A percentile compares a stretch with the other conserved stretches of the same genome.
Conservation (phyloP, 2,888 invertebrate genomes). For the Tinea trinotella region DNA sequence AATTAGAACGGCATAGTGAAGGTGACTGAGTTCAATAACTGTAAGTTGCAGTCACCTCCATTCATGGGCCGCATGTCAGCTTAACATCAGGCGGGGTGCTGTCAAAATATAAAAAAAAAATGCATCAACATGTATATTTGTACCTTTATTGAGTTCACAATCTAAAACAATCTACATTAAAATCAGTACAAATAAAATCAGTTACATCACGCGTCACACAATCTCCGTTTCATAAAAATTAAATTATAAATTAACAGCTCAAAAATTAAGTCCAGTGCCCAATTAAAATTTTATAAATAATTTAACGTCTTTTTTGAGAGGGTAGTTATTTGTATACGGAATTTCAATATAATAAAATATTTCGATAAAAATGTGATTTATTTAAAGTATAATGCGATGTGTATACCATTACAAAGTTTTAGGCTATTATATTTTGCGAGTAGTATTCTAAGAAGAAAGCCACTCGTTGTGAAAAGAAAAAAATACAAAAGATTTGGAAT, state of each 20-base stretch:
- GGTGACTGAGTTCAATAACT: no score
- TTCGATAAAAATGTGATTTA: neutral
- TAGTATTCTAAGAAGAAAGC: slow-evolving; percentile 34
- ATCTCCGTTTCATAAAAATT: no score
- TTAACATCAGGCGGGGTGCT: no score
- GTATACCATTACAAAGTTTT: slow-evolving; percentile 39
- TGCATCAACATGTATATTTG: slow-evolving; percentile 29
- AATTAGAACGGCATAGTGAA: no score
- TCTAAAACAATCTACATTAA: slow-evolving; percentile 25
- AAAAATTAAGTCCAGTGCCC: neutral
- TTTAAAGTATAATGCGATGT: slow-evolving; percentile 36
- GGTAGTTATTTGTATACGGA: neutral
- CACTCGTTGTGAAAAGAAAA: slow-evolving; percentile 25
- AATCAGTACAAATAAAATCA: slow-evolving; percentile 16
- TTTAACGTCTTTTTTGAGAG: neutral
- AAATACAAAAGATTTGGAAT: slow-evolving; percentile 48
- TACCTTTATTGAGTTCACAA: slow-evolving; percentile 34
- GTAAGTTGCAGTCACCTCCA: no score
- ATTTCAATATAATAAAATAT: neutral
- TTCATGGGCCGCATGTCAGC: no score
- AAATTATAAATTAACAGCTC: neutral
- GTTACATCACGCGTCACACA: neutral
- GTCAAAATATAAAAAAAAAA: no score
- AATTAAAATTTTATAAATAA: neutral
- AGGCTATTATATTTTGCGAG: slow-evolving; percentile 36